phyloP scores from a whole-genome alignment of 2,797 vertebrate species.

The Falco novaeseelandiae region DNA sequence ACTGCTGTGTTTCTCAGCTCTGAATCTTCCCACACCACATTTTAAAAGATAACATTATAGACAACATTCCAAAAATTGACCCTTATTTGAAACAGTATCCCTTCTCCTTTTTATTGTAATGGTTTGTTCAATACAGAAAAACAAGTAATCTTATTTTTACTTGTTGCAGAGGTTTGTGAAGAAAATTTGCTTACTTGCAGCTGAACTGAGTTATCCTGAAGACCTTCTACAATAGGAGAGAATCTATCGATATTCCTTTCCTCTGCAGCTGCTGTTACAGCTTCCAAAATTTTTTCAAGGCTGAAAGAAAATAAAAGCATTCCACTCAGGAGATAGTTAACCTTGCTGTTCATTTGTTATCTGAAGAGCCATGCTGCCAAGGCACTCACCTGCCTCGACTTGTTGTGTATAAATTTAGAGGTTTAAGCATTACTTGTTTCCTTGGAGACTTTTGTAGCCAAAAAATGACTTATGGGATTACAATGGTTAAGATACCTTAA shows the following conservation, averaged over 20 bases:
- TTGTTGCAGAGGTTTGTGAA: neutral
- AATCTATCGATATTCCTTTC: slow-evolving; percentile 87
- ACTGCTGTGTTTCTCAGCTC: neutral
- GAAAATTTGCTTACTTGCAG: slow-evolving; percentile 85
- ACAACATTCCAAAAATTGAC: neutral
- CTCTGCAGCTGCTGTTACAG: slow-evolving; percentile 90
- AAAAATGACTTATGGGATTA: neutral
- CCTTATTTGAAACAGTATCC: neutral
- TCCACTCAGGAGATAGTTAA: neutral
- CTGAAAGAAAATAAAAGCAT: slow-evolving; percentile 72
- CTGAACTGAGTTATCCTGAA: slow-evolving; percentile 89
- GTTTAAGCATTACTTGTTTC: neutral
- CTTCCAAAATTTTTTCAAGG: slow-evolving; percentile 96
- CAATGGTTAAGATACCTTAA: neutral
- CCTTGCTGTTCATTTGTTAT: neutral
- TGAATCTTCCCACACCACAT: neutral
- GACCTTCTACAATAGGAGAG: slow-evolving; percentile 91
- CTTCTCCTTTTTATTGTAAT: neutral
- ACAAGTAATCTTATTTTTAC: neutral
- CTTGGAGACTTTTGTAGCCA: neutral
- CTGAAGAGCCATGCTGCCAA: neutral
- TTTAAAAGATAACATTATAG: neutral
- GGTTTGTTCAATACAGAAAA: neutral
- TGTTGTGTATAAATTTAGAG: neutral
- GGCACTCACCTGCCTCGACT: neutral